Evolutionary conservation across 2,888 invertebrate genomes (phyloP).

Genomic region (Stenurella melanura): DNA sequence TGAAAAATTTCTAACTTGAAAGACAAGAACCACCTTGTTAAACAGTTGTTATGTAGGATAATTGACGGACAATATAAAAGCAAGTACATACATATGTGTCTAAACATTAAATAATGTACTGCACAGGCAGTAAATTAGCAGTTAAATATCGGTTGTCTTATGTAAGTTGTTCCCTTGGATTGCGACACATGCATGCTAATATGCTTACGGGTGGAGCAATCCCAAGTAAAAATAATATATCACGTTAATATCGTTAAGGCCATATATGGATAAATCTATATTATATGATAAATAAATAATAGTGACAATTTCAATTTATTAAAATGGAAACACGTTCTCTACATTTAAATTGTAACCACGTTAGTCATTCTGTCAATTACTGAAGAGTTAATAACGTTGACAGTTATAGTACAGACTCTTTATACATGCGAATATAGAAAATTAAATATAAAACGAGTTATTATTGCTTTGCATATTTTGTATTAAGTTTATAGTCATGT

Average conservation of each 20-base stretch:
- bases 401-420: constrained; percentile 5
- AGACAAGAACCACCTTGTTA: no score
- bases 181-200: constrained; percentile 11
- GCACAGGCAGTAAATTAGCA: background rate
- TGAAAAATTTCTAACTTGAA: no score
- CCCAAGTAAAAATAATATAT: constrained; percentile 28
- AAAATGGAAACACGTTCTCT: constrained; percentile 18
- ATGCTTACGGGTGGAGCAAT: constrained; percentile 18
- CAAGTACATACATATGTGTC: no score
- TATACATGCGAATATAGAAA: constrained; percentile 16
- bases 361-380: constrained; percentile 32
- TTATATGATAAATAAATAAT: constrained; percentile 9
- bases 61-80: no score
- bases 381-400: constrained; percentile 18
- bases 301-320: constrained; percentile 6
- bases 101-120: no score
- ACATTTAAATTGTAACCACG: constrained; percentile 24
- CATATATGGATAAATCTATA: constrained; percentile 19
- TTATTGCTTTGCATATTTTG: constrained; percentile 20
- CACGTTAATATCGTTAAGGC: constrained; percentile 29
- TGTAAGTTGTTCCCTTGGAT: constrained; percentile 17
- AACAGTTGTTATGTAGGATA: no score
- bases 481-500: constrained; percentile 29
- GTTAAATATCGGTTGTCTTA: constrained; percentile 9
- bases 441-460: constrained; percentile 20